Conservation (phyloP, 53 echinoderm and acorn worm species). For the Henricia sp. region DNA sequence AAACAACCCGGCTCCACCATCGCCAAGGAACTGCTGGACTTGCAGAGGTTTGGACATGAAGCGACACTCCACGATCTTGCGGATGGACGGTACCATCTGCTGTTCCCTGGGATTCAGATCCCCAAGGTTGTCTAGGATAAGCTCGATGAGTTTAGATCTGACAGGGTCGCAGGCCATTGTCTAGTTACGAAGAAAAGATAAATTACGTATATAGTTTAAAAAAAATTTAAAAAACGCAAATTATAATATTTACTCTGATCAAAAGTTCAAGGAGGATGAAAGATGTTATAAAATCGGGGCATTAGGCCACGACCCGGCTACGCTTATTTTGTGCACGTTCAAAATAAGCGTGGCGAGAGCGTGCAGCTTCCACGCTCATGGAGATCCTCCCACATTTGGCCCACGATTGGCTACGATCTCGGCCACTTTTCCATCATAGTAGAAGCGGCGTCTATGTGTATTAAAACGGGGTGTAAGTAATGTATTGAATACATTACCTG, state of each 20-base stretch:
- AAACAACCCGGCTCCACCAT: background rate
- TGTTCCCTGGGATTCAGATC: slow-evolving; percentile 16
- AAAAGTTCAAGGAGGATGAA: background rate
- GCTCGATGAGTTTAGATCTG: slow-evolving; percentile 67
- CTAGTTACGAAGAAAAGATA: slow-evolving; percentile 8
- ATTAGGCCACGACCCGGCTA: no score
- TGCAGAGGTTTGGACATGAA: slow-evolving; percentile 41
- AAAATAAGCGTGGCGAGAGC: no score
- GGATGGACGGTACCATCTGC: slow-evolving; percentile 20
- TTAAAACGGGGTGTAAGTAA: background rate
- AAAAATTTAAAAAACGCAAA: background rate
- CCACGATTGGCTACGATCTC: no score
- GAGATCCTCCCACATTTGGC: no score
- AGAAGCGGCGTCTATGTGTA: background rate
- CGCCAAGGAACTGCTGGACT: background rate
- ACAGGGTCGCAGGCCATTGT: slow-evolving; percentile 60
- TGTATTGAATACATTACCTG: slow-evolving; percentile 44
- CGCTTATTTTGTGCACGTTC: no score
- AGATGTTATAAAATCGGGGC: background rate
- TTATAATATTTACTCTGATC: background rate
- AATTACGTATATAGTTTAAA: background rate
- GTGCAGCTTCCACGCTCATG: no score
- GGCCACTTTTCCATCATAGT: no score
- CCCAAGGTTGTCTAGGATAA: slow-evolving; percentile 58
- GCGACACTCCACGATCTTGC: slow-evolving; percentile 61